These are phyloP conservation scores for Montipora capricornis DNA, from an alignment of 64 coral and sea anemone species.

Conservation along the genomic window DNA sequence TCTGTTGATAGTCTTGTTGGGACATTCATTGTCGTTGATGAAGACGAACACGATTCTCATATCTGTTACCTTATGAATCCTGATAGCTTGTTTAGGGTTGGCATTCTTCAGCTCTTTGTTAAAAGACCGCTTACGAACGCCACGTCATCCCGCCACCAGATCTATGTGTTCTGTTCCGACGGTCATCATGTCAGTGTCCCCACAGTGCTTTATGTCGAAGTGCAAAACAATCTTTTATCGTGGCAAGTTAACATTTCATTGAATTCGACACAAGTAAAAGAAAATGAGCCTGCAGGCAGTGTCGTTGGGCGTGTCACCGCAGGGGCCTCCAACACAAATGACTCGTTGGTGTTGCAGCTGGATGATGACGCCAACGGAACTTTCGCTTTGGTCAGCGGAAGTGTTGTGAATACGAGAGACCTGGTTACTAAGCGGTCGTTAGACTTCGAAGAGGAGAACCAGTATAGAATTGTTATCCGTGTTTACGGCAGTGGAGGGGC, in stretches of 20 bases:
- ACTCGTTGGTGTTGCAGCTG: conserved; percentile 63
- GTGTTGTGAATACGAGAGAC: conserved; percentile 42
- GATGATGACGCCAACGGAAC: conserved; percentile 76
- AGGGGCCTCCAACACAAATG: conserved; percentile 41
- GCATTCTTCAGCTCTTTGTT: conserved; percentile 60
- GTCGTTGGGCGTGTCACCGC: conserved; percentile 66
- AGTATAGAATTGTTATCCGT: conserved; percentile 69
- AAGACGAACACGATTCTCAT: conserved; percentile 65
- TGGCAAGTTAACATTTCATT: conserved; percentile 76
- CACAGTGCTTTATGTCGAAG: conserved; percentile 70
- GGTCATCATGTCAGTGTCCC: conserved; percentile 43
- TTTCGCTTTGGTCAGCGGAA: conserved; percentile 68
- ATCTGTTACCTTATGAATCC: conserved; percentile 62
- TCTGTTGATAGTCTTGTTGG: conserved; percentile 68
- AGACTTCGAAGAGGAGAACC: conserved; percentile 69
- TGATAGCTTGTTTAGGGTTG: conserved; percentile 67
- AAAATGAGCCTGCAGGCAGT: conserved; percentile 70
- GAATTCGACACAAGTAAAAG: conserved; percentile 54
- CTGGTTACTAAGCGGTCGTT: conserved; percentile 69
- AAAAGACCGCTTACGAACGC: conserved; percentile 66
- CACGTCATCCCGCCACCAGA: conserved; percentile 62
- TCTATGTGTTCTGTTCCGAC: conserved; percentile 69
- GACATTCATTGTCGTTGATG: conserved; percentile 72
- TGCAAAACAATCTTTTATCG: conserved; percentile 64
- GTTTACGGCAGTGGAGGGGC: conserved; percentile 72